These are phyloP conservation scores for Centrocercus urophasianus DNA, from an alignment of 2,113 vertebrate genomes.

Conservation along the genomic window DNA sequence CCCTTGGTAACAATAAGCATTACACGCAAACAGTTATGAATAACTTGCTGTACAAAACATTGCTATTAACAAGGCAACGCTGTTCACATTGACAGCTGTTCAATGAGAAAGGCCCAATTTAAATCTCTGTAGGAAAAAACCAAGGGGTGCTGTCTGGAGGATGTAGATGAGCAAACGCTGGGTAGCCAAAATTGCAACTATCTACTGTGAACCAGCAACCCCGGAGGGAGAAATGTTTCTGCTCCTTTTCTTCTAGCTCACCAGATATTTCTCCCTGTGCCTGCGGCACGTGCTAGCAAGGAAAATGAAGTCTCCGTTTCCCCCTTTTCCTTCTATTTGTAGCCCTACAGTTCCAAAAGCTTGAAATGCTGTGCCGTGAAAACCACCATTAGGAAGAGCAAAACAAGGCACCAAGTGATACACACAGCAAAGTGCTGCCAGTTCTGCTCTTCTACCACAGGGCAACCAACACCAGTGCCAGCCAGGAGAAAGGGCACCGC, in stretches of 20 bases:
- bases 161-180: neutral
- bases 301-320: slow-evolving; percentile 46
- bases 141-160: neutral
- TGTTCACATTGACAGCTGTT: neutral
- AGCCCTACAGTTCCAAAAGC: neutral
- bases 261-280: neutral
- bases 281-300: neutral
- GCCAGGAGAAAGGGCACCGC: slow-evolving; percentile 5
- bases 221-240: slow-evolving; percentile 19
- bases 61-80: neutral
- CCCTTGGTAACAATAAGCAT: neutral
- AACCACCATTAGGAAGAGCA: neutral
- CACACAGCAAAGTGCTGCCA: neutral
- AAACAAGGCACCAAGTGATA: neutral
- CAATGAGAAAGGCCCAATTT: neutral
- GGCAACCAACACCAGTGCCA: neutral
- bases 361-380: neutral
- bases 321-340: neutral
- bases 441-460: slow-evolving; percentile 22
- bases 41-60: neutral
- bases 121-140: neutral
- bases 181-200: neutral
- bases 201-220: neutral
- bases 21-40: neutral
- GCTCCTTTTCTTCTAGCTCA: neutral